Evolutionary conservation across 2,888 invertebrate species (phyloP).

Genomic region (Elmis aenea): DNA sequence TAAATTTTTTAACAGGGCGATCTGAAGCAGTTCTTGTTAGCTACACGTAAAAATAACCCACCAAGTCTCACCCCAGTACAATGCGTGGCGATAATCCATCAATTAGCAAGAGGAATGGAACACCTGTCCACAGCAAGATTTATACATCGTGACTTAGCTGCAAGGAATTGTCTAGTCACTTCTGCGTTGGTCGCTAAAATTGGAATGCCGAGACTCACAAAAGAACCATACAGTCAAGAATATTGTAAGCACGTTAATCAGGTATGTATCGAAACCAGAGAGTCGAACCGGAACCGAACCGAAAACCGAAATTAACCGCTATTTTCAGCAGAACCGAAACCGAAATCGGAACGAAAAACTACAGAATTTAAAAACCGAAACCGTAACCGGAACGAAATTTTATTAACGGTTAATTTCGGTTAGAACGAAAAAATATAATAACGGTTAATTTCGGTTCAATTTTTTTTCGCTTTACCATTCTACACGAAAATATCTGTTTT

Average conservation of each 20-base stretch:
- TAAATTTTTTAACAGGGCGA: constrained; percentile 67
- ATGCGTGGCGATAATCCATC: constrained; percentile 62
- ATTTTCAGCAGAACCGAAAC: too few species aligned
- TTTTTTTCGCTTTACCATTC: too few species aligned
- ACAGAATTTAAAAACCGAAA: too few species aligned
- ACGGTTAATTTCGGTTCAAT: too few species aligned
- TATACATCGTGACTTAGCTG: constrained; percentile 88
- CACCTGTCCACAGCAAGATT: constrained; percentile 68
- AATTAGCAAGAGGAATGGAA: constrained; percentile 79
- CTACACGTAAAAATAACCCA: constrained; percentile 53
- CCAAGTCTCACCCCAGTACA: constrained; percentile 66
- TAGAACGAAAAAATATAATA: too few species aligned
- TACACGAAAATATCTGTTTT: too few species aligned
- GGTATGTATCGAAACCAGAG: too few species aligned
- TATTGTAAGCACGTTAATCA: constrained; percentile 82
- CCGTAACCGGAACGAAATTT: too few species aligned
- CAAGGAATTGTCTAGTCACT: constrained; percentile 85
- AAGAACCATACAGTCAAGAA: constrained; percentile 84
- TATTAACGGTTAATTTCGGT: too few species aligned
- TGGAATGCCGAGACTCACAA: constrained; percentile 70
- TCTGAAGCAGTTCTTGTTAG: constrained; percentile 80
- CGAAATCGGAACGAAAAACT: too few species aligned
- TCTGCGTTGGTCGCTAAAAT: constrained; percentile 79
- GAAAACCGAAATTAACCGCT: too few species aligned
- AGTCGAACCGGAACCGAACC: too few species aligned